These are phyloP conservation scores for Muricea muricata DNA, from an alignment of 92 coral and sea anemone genomes.

Conservation along the genomic window DNA sequence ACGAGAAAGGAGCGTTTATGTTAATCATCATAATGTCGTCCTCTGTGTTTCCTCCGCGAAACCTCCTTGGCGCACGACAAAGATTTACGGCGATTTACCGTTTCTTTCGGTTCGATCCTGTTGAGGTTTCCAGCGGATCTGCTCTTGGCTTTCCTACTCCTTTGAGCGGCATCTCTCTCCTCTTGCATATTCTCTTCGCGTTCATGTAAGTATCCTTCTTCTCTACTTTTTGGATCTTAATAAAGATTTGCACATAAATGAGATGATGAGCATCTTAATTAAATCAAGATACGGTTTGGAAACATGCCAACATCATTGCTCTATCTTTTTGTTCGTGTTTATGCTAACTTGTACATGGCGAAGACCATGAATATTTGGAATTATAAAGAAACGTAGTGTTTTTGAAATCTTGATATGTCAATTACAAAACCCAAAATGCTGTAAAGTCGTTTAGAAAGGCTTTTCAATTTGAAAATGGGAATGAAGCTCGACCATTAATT, in stretches of 20 bases:
- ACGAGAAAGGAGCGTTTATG: background rate
- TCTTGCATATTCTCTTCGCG: background rate
- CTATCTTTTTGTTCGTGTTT: too few species aligned
- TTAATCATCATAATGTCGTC: background rate
- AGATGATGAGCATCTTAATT: background rate
- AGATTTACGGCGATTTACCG: background rate
- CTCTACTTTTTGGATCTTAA: background rate
- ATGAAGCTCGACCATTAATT: too few species aligned
- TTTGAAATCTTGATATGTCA: too few species aligned
- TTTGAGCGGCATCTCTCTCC: background rate
- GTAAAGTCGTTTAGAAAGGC: too few species aligned
- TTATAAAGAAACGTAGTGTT: too few species aligned
- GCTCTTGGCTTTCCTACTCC: background rate
- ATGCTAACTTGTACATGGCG: too few species aligned
- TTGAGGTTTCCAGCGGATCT: slow-evolving; percentile 16
- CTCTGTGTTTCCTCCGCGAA: background rate
- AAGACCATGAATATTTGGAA: too few species aligned
- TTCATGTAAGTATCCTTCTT: background rate
- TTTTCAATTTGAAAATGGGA: too few species aligned
- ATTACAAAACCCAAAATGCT: too few species aligned
- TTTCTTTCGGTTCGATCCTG: background rate
- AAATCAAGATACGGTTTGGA: too few species aligned
- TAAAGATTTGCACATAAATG: too few species aligned
- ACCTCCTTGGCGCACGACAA: background rate
- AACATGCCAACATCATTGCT: too few species aligned